These are phyloP conservation scores for Brotula barbata DNA, from an alignment of 2,797 vertebrate genomes.

Conservation along the genomic window DNA sequence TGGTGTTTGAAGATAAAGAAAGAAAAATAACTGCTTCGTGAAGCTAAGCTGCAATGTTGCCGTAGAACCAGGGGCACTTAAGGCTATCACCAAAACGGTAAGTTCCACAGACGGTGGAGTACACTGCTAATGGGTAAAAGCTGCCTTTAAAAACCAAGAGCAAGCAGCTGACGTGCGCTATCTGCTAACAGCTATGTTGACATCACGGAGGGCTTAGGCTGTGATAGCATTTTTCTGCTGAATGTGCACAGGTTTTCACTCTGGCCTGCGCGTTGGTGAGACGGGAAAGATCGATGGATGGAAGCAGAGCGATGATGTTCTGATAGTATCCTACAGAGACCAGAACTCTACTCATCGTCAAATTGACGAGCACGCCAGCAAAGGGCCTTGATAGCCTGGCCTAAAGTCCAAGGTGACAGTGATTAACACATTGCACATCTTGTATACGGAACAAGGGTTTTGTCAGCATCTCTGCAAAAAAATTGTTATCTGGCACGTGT, in stretches of 20 bases:
- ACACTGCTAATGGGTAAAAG: too few relatives aligned
- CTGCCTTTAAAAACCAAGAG: too few relatives aligned
- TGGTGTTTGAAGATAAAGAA: too few relatives aligned
- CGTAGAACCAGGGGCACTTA: too few relatives aligned
- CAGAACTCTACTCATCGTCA: background rate
- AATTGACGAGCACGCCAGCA: too few relatives aligned
- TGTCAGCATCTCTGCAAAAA: background rate
- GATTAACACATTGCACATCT: too few relatives aligned
- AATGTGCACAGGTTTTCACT: slow-evolving; percentile 37
- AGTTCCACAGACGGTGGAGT: too few relatives aligned
- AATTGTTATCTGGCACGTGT: too few relatives aligned
- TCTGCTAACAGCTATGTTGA: slow-evolving; percentile 28
- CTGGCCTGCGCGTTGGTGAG: slow-evolving; percentile 2
- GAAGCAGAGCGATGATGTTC: background rate
- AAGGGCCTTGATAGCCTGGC: background rate
- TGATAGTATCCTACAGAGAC: slow-evolving; percentile 22
- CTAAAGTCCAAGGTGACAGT: background rate
- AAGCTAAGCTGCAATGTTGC: too few relatives aligned
- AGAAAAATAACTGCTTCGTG: too few relatives aligned
- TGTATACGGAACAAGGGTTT: background rate
- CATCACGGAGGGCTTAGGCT: background rate
- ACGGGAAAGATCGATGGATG: slow-evolving; percentile 16
- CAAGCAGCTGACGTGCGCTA: background rate
- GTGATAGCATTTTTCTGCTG: slow-evolving; percentile 26
- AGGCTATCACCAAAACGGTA: background rate